phyloP scores from a whole-genome alignment of 2,888 invertebrate genomes.

The Clusia tigrina region DNA sequence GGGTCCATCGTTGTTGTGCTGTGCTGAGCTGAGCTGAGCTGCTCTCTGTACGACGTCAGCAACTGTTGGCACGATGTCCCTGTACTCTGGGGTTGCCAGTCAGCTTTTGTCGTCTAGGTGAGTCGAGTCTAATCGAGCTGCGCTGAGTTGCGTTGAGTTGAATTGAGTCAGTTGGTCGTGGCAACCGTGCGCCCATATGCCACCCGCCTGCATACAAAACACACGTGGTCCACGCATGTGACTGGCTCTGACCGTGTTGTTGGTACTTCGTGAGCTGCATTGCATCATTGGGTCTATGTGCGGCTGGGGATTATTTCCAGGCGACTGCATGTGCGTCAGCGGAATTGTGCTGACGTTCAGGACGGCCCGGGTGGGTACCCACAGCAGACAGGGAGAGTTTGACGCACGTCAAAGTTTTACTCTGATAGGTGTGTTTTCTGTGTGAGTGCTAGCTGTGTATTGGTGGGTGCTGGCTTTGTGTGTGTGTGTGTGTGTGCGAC shows the following conservation, averaged over 20 bases:
- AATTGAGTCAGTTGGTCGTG: no score
- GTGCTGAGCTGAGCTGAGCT: no score
- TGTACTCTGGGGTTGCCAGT: constrained; percentile 2
- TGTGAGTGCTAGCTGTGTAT: no score
- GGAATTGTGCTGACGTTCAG: no score
- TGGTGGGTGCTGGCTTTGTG: no score
- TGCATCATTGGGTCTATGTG: not conserved
- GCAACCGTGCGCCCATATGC: not conserved
- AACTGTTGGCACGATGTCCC: no score
- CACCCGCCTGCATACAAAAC: not conserved
- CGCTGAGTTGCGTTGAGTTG: no score
- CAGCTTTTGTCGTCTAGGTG: not conserved
- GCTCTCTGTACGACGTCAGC: no score
- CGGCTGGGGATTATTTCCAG: constrained; percentile 5
- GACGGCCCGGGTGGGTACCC: no score
- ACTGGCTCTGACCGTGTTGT: not conserved
- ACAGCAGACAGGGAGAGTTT: not conserved
- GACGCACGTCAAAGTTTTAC: not conserved
- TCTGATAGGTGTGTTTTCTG: not conserved
- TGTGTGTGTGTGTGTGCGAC: no score
- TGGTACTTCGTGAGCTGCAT: not conserved
- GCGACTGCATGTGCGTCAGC: not conserved
- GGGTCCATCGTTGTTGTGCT: no score
- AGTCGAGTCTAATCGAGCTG: no score
- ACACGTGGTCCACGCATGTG: constrained; percentile 2